Base-by-base conservation (phyloP, 1,140 invertebrate species). In the Atta colombica region DNA sequence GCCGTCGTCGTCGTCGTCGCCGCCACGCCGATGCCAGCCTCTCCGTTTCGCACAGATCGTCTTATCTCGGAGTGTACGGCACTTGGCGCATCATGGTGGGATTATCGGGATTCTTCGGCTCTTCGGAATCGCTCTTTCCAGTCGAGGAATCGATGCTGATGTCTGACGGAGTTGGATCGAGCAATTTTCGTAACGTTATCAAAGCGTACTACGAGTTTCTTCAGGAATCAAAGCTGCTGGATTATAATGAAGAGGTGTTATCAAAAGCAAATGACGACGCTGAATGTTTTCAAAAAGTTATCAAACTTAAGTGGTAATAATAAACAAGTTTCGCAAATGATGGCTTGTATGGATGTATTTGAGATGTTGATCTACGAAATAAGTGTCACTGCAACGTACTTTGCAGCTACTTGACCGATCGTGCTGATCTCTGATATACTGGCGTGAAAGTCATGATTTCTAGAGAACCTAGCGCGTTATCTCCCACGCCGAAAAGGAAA, bases 21-120 rank as follows among this genome's bases (percentile, higher is more conserved):
- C 63, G 49, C 77, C 78, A 81, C 78, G 78, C 31, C 51, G 65
- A 81, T 81, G 69, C 72, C 72, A 77, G 68, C 74, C 74, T 77
- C 61, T 78, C 45, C 63, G 72, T 85, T 77, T 85, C 49, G 60
- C 63, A 35, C 63, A 75, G 69, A 63, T 8, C 55, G 80, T 84
- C 80, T 84, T 84, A 84, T 84, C 80, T 61, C 39, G 69, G 55
- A 35, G 69, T 74, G 69, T 28, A 61, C 80, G 68, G 69, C 80
- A 82, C 39, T 82, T 74, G 80, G 39, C 55, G 61, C 25, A 61
- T 84, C 80, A 61, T 84, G 80, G 69, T 61, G 80, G 69, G 69
- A 84, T 84, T 75, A 75, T 84, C 69, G 80, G 21, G 80, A 12
- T 53, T 72, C 31, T 53, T 39, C 28, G 28, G 61, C 66, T 80